Evolutionary conservation across 2,888 invertebrate species (phyloP).

Genomic region (Athetis lepigone): DNA sequence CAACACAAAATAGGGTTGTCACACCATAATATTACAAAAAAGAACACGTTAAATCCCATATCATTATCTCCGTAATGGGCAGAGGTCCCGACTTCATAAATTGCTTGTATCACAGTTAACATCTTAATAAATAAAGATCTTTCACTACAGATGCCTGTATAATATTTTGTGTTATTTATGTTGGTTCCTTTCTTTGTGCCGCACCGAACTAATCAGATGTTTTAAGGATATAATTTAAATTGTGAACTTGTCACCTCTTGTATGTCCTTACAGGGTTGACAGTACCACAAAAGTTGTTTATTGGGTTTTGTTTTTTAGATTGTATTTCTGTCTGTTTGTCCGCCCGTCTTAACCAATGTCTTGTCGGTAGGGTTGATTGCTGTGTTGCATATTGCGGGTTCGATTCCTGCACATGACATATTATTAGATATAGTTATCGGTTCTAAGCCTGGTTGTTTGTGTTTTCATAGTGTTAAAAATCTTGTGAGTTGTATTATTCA

Average conservation of each 20-base stretch:
- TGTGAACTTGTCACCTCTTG: conserved; percentile 81
- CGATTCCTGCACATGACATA: too few relatives aligned
- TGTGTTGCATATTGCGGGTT: neutral
- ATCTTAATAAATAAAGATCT: conserved; percentile 88
- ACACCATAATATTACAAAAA: conserved; percentile 60
- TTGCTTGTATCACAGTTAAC: conserved; percentile 79
- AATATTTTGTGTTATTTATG: conserved; percentile 86
- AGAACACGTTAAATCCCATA: conserved; percentile 71
- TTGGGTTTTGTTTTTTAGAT: too few relatives aligned
- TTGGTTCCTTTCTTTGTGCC: conserved; percentile 72
- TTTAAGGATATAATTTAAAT: conserved; percentile 79
- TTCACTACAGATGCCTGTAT: conserved; percentile 76
- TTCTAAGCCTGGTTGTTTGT: too few relatives aligned
- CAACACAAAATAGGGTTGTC: conserved; percentile 57
- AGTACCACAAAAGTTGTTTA: neutral
- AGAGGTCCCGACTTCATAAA: conserved; percentile 78
- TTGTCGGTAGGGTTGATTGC: neutral
- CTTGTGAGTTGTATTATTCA: too few relatives aligned
- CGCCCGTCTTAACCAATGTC: too few relatives aligned
- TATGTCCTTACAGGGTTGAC: conserved; percentile 69
- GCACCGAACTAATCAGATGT: conserved; percentile 81
- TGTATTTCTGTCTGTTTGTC: too few relatives aligned
- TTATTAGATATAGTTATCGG: too few relatives aligned
- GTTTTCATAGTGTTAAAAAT: too few relatives aligned
- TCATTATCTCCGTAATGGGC: conserved; percentile 80